Evolutionary conservation across 2,113 vertebrate species (phyloP).

Genomic region (Thamnaconus septentrionalis): DNA sequence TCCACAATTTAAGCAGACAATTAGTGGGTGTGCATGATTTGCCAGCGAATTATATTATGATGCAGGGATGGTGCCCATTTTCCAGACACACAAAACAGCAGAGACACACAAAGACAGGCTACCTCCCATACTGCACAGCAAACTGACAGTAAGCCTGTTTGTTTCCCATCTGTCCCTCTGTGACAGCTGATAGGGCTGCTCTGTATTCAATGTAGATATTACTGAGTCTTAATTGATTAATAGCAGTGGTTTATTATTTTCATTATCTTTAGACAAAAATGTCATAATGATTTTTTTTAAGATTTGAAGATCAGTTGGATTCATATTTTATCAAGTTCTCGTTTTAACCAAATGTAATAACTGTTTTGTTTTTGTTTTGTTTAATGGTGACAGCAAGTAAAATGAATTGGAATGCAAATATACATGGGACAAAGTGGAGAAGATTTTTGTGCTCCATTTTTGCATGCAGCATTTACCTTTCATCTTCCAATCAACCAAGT

Average conservation of each 20-base stretch:
- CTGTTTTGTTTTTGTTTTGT: no score
- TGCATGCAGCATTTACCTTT: no score
- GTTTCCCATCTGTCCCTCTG: conserved; percentile 64
- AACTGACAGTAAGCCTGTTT: conserved; percentile 56
- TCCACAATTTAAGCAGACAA: conserved; percentile 34
- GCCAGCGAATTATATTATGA: conserved; percentile 47
- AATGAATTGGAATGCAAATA: no score
- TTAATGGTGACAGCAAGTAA: no score
- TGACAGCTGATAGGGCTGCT: conserved; percentile 49
- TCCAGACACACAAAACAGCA: conserved; percentile 33
- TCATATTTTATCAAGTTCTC: no score
- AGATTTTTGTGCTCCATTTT: no score
- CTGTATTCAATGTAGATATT: conserved; percentile 40
- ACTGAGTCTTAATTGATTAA: conserved; percentile 62
- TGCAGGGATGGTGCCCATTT: conserved; percentile 27
- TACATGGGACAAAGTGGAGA: no score
- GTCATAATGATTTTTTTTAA: no score
- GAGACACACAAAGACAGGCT: conserved; percentile 33
- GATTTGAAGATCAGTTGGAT: no score
- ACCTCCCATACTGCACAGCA: conserved; percentile 56
- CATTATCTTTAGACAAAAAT: conserved; percentile 38
- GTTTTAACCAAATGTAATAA: no score
- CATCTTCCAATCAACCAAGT: no score
- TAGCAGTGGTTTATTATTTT: conserved; percentile 52
- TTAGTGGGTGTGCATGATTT: conserved; percentile 46